A percentile compares a stretch with the other conserved stretches of the same genome.
phyloP scores from a whole-genome alignment of 1,140 invertebrate genomes.

The Ylistrum balloti region DNA sequence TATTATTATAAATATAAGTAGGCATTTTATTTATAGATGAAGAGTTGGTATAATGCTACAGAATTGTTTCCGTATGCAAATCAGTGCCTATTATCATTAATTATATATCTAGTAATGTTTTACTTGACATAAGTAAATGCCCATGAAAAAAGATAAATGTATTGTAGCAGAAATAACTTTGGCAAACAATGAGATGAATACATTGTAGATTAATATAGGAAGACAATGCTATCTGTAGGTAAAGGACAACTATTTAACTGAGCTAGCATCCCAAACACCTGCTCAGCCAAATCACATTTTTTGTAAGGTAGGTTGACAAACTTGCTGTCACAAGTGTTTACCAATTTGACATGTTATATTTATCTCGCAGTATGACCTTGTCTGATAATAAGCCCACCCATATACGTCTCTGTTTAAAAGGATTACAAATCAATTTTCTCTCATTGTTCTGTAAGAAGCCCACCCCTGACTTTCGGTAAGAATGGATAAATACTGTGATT shows the following conservation, averaged over 20 bases:
- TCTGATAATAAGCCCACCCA: too few species aligned
- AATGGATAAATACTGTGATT: too few species aligned
- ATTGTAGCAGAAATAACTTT: background rate
- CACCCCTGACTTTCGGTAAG: too few species aligned
- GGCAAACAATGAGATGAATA: background rate
- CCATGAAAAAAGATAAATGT: slow-evolving; percentile 12
- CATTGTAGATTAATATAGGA: background rate
- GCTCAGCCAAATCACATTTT: background rate
- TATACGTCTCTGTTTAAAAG: too few species aligned
- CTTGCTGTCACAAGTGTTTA: background rate
- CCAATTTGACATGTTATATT: too few species aligned
- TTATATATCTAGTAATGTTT: background rate
- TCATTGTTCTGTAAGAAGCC: too few species aligned
- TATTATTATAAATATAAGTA: background rate
- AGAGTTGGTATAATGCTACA: background rate
- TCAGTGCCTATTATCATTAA: background rate
- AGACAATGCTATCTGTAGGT: too few species aligned
- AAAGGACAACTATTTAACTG: background rate
- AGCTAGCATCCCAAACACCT: background rate
- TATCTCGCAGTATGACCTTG: too few species aligned
- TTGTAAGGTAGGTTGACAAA: background rate
- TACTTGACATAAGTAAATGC: background rate
- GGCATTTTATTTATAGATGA: background rate
- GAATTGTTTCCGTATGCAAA: background rate
- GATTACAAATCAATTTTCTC: too few species aligned